These are phyloP conservation scores for Acanthis flammea DNA, from an alignment of 2,797 vertebrate species.

Conservation along the genomic window DNA sequence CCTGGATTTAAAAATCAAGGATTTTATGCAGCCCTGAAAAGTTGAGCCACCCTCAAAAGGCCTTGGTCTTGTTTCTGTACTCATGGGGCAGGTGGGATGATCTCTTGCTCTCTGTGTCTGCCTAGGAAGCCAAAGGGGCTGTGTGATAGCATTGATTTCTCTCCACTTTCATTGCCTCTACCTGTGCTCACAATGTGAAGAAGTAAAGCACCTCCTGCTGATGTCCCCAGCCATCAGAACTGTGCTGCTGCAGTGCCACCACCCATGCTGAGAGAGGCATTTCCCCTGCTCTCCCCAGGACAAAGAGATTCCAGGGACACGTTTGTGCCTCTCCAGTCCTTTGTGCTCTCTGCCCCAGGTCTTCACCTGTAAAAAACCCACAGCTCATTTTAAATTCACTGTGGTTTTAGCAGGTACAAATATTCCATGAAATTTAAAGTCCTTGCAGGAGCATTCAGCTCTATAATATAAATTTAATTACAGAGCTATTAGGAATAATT, in stretches of 20 bases:
- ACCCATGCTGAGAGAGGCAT: not conserved
- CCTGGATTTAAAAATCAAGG: not conserved
- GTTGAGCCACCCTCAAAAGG: not conserved
- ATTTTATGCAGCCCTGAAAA: not conserved
- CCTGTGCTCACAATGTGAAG: not conserved
- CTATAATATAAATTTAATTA: not conserved
- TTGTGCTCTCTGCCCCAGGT: not conserved
- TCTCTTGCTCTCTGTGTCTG: not conserved
- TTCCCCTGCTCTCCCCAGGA: not conserved
- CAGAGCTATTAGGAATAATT: not conserved
- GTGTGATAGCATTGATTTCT: not conserved
- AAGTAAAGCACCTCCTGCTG: not conserved
- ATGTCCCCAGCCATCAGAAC: not conserved
- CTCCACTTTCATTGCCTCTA: not conserved
- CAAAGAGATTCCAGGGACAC: not conserved
- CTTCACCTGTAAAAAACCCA: not conserved
- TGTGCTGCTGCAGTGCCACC: not conserved
- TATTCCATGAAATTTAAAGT: not conserved
- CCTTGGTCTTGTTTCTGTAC: not conserved
- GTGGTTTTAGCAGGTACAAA: not conserved
- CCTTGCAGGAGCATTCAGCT: not conserved
- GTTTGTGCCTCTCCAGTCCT: not conserved
- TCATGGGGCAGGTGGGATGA: not conserved
- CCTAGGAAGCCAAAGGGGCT: not conserved
- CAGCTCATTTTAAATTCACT: not conserved